Percentiles rank a stretch among this genome's conserved stretches.
Evolutionary conservation across 2,888 invertebrate species (phyloP).

Genomic region (Nemotelus nigrinus): DNA sequence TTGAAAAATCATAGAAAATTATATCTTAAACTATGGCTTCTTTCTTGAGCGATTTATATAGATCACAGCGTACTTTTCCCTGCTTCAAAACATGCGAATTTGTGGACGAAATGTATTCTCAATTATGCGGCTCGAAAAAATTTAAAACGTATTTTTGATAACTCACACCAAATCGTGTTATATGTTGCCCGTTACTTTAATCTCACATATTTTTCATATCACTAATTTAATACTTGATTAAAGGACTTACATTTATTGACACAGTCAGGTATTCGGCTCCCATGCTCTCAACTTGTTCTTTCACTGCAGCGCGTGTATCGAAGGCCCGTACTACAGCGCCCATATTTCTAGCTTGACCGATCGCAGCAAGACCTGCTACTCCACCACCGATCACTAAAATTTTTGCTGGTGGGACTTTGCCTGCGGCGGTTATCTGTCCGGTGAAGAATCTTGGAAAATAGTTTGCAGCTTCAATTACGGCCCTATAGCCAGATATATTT

Average conservation of each 20-base stretch:
- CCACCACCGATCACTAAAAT: slow-evolving; percentile 89
- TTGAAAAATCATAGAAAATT: no score
- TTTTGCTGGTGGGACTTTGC: slow-evolving; percentile 89
- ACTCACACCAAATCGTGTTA: no score
- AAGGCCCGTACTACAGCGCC: slow-evolving; percentile 90
- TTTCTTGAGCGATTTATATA: no score
- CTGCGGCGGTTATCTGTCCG: slow-evolving; percentile 90
- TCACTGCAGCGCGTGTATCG: slow-evolving; percentile 84
- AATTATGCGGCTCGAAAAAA: no score
- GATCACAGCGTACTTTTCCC: no score
- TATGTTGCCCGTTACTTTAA: no score
- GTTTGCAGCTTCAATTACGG: slow-evolving; percentile 88
- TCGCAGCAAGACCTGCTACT: slow-evolving; percentile 87
- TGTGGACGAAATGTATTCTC: no score
- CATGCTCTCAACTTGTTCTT: slow-evolving; percentile 86
- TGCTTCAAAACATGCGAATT: no score
- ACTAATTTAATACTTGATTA: not conserved
- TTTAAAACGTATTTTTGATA: no score
- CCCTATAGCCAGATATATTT: slow-evolving; percentile 88
- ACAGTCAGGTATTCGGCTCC: slow-evolving; percentile 89
- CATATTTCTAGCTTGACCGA: slow-evolving; percentile 83
- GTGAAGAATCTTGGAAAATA: slow-evolving; percentile 91
- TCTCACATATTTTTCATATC: no score
- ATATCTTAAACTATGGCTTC: no score
- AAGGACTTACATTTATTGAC: slow-evolving; percentile 71